phyloP scores from a whole-genome alignment of 2,888 invertebrate species.

The Chalcis sispes region DNA sequence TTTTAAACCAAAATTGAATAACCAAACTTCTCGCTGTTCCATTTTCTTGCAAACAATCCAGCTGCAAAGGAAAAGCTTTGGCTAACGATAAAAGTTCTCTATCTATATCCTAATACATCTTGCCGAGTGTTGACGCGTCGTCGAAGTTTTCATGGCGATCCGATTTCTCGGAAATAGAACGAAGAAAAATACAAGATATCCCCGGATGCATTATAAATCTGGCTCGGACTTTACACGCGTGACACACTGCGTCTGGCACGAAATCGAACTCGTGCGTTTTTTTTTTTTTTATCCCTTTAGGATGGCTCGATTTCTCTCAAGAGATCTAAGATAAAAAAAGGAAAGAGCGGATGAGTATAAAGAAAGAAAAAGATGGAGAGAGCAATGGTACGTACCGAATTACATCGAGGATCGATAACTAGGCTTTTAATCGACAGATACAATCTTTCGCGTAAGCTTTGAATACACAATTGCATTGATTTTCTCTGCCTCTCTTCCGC shows the following conservation, averaged over 20 bases:
- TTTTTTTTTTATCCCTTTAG: too few species aligned
- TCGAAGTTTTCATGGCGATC: neutral
- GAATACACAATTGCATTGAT: constrained; percentile 15
- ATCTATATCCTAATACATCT: too few species aligned
- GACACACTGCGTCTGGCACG: neutral
- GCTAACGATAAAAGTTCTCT: too few species aligned
- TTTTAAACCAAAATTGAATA: too few species aligned
- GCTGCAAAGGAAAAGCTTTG: too few species aligned
- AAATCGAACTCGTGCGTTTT: constrained; percentile 35
- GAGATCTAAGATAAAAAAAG: too few species aligned
- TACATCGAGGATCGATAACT: constrained; percentile 16
- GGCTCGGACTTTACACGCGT: too few species aligned
- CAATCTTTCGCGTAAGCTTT: neutral
- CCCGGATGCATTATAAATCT: constrained; percentile 43
- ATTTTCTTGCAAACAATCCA: too few species aligned
- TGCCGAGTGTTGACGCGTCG: too few species aligned
- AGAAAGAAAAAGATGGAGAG: too few species aligned
- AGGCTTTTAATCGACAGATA: constrained; percentile 23
- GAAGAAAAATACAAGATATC: constrained; percentile 6
- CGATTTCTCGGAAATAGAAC: neutral
- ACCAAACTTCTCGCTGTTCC: too few species aligned
- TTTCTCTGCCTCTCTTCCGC: neutral
- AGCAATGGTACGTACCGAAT: constrained; percentile 25
- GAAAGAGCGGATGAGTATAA: too few species aligned
- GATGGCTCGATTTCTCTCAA: neutral